Evolutionary conservation across 2,888 invertebrate species (phyloP).

Genomic region (Nasonovia ribisnigri): DNA sequence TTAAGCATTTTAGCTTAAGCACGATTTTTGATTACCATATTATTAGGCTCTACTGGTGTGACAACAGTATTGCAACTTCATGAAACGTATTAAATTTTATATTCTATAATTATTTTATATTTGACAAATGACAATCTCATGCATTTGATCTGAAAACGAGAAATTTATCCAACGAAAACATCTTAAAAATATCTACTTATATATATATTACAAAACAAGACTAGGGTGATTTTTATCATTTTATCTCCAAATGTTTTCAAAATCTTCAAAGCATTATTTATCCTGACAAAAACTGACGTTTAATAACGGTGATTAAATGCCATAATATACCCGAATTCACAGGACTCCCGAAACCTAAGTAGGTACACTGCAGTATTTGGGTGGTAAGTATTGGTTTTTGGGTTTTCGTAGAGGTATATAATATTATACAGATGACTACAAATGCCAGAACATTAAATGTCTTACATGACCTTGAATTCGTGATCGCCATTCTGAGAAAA

Average conservation of each 20-base stretch:
- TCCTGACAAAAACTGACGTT: too few relatives aligned
- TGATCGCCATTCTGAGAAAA: too few relatives aligned
- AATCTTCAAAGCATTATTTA: background rate
- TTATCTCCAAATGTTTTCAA: background rate
- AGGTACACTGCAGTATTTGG: background rate
- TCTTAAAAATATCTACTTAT: background rate
- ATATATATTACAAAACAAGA: background rate
- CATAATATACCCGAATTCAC: background rate
- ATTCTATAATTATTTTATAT: background rate
- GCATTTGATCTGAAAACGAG: background rate
- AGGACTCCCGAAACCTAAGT: background rate
- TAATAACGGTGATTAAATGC: too few relatives aligned
- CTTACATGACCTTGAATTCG: too few relatives aligned
- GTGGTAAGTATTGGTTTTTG: too few relatives aligned
- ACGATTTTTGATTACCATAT: background rate
- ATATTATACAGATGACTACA: too few relatives aligned
- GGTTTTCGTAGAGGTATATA: too few relatives aligned
- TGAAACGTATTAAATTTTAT: background rate
- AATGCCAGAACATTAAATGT: too few relatives aligned
- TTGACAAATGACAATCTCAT: background rate
- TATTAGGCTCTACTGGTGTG: background rate
- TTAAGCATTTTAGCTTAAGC: background rate
- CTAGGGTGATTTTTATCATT: background rate
- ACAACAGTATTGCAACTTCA: background rate
- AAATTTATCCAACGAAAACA: background rate